Base-by-base conservation (phyloP, 2,888 invertebrate species). In the Noctua fimbriata region DNA sequence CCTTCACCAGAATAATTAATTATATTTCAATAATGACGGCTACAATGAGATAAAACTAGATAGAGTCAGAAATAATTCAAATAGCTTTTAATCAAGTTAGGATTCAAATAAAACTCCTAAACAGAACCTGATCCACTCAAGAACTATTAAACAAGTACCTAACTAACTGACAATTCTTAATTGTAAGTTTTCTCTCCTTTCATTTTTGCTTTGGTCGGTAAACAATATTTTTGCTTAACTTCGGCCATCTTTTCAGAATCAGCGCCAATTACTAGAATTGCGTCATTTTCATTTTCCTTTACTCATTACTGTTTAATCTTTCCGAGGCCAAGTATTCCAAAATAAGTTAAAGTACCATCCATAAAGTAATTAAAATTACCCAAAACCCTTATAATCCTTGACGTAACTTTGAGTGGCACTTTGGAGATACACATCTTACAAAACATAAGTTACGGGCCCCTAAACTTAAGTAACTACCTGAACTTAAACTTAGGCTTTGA, bases 401-500 rank as follows among this genome's bases (percentile, higher is more conserved):
- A 74, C n/a, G 66, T 67, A 80, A 79, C 70, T 74, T 84, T 71
- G 70, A 83, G 60, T 79, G 70, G 85, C 47, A 84, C 73, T 84
- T 71, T 74, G 0, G 24, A 84, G 67, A 69, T 84, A 82, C n/a
- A n/a, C n/a, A 82, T 71, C 70, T 71, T 74, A 74, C 70, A 79
- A 82, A 82, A 82, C 82, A 79, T 82, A 84, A 79, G 73, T 82
- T 67, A 79, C 58, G 44, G 55, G 28, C 36, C 70, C 66, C n/a
- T 55, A 24, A 81, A 70, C 52, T 79, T 73, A 79, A n/a, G 70
- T 66, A 73, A 70, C 67, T 84, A 69, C 28, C 32, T 44, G 49
- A 73, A 77, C n/a, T 58, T 44, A 49, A 72, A 76, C 16, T 58
- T 63, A 70, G 41, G 5, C 7, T 58, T 36, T 52, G n/a, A 83